A percentile compares a stretch with the other conserved stretches of the same genome.
Conservation (phyloP, 2,113 vertebrate genomes). For the Aepyceros melampus region DNA sequence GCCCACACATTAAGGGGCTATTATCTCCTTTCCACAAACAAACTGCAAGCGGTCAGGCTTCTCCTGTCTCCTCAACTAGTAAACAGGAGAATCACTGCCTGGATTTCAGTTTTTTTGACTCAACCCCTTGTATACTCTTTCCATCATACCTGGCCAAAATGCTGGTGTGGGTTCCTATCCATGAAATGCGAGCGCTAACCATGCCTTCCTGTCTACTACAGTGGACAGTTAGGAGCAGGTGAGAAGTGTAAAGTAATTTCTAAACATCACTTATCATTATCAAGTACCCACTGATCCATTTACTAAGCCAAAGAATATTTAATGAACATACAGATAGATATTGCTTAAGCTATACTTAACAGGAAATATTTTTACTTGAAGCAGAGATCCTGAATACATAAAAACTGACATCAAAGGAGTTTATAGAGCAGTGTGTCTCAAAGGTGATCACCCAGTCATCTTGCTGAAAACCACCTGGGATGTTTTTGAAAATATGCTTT, state of each 20-base stretch:
- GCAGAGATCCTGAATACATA: background rate
- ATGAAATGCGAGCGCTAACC: too few relatives aligned
- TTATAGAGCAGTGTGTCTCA: background rate
- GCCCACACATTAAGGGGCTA: too few relatives aligned
- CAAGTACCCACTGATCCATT: background rate
- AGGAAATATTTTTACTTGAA: background rate
- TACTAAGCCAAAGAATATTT: background rate
- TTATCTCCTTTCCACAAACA: background rate
- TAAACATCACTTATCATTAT: background rate
- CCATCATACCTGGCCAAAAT: background rate
- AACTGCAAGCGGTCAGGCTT: background rate
- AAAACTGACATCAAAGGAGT: background rate
- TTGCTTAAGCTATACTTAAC: background rate
- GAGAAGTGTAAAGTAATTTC: background rate
- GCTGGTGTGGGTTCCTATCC: background rate
- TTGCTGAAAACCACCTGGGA: background rate
- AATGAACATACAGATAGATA: background rate
- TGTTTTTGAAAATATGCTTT: background rate
- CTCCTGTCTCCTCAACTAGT: background rate
- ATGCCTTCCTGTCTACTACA: background rate
- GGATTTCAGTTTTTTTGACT: background rate
- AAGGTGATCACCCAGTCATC: background rate
- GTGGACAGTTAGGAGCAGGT: background rate
- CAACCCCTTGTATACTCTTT: background rate
- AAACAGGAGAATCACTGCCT: background rate